phyloP scores from a whole-genome alignment of 1,140 invertebrate species.

The Philopotamus ludificatus region DNA sequence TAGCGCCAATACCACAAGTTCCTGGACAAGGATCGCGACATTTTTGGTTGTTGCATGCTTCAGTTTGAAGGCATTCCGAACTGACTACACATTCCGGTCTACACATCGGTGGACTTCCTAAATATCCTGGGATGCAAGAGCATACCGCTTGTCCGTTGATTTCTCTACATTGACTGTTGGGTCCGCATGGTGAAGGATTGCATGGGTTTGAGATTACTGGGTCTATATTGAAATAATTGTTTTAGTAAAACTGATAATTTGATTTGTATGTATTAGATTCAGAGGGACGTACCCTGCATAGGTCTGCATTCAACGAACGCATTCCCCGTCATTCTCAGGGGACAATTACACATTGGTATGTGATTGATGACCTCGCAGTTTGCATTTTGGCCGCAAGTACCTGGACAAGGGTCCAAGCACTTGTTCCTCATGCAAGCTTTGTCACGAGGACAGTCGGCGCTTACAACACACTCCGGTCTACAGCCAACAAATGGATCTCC shows the following conservation, averaged over 20 bases:
- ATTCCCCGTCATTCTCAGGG: slow-evolving; percentile 71
- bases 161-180: slow-evolving; percentile 63
- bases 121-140: slow-evolving; percentile 61
- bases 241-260: neutral
- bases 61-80: slow-evolving; percentile 62
- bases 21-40: slow-evolving; percentile 65
- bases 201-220: slow-evolving; percentile 55
- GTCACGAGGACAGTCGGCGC: slow-evolving; percentile 74
- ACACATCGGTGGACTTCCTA: slow-evolving; percentile 64
- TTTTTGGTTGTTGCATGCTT: slow-evolving; percentile 63
- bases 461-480: slow-evolving; percentile 76
- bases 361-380: slow-evolving; percentile 80
- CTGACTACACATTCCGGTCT: slow-evolving; percentile 64
- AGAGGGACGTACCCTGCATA: slow-evolving; percentile 54
- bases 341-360: slow-evolving; percentile 74
- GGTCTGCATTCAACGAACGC: slow-evolving; percentile 75
- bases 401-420: slow-evolving; percentile 81
- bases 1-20: slow-evolving; percentile 62
- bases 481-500: slow-evolving; percentile 72
- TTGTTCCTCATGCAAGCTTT: slow-evolving; percentile 80
- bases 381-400: slow-evolving; percentile 78
- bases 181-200: slow-evolving; percentile 63
- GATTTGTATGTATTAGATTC: no score
- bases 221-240: neutral
- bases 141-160: slow-evolving; percentile 59